Evolutionary conservation across 2,888 invertebrate genomes (phyloP).

Genomic region (Eumerus sabulonum): DNA sequence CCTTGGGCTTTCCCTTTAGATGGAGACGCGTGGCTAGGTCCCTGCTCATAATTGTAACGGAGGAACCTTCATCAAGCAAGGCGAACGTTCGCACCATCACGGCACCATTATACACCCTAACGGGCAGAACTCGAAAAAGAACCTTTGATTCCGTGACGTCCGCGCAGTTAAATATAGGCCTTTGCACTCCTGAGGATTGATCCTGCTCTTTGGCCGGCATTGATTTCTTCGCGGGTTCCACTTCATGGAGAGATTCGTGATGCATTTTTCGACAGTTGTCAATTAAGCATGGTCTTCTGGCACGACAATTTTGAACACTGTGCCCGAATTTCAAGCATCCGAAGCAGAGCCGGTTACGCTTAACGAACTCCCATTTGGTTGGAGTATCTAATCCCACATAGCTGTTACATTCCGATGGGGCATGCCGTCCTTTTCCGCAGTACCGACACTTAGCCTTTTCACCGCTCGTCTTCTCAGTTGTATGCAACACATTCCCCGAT

Average conservation of each 20-base stretch:
- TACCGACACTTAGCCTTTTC: neutral
- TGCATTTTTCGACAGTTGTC: neutral
- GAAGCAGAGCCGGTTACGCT: conserved; percentile 22
- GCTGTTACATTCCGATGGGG: neutral
- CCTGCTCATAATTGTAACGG: conserved; percentile 47
- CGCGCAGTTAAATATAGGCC: conserved; percentile 16
- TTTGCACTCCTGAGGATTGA: neutral
- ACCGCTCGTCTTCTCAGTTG: too few species aligned
- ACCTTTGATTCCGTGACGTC: neutral
- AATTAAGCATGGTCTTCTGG: conserved; percentile 5
- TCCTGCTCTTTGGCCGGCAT: neutral
- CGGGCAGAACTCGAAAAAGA: conserved; percentile 43
- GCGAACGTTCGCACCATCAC: conserved; percentile 19
- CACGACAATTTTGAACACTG: neutral
- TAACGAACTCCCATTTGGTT: conserved; percentile 11
- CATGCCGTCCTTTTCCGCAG: neutral
- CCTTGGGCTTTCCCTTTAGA: conserved; percentile 30
- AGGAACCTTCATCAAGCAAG: conserved; percentile 45
- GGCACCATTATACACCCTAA: conserved; percentile 24
- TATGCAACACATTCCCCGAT: too few species aligned
- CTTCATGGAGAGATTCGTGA: neutral
- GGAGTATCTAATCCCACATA: neutral
- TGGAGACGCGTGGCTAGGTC: conserved; percentile 28
- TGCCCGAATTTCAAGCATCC: conserved; percentile 23
- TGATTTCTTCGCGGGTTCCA: neutral